A percentile compares a stretch with the other conserved stretches of the same genome.
phyloP scores from a whole-genome alignment of 2,113 vertebrate genomes.

The Bostrychus sinensis region DNA sequence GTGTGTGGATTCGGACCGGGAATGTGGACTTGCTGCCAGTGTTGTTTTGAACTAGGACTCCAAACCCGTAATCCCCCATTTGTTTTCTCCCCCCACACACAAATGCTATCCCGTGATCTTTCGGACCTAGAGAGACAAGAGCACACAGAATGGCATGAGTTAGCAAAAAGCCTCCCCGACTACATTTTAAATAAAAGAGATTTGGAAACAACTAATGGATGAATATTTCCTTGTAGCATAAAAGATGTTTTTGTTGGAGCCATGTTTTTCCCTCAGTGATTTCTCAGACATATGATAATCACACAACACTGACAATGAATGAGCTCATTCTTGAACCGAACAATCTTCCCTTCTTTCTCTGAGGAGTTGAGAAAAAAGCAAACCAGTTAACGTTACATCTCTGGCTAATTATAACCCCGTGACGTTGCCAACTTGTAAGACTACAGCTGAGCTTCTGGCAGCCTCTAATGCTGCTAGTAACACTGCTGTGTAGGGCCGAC shows the following conservation, averaged over 20 bases:
- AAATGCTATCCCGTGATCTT: conserved; percentile 78
- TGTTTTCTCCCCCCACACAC: conserved; percentile 83
- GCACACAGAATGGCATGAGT: conserved; percentile 67
- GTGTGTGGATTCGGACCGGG: conserved; percentile 98
- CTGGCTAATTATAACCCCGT: conserved; percentile 80
- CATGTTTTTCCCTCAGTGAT: conserved; percentile 22
- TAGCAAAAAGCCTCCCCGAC: conserved; percentile 46
- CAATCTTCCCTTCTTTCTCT: conserved; percentile 33
- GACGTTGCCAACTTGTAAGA: conserved; percentile 72
- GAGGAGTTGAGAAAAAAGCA: conserved; percentile 29
- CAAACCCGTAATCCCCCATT: conserved; percentile 99
- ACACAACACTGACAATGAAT: conserved; percentile 28
- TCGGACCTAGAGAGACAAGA: conserved; percentile 75
- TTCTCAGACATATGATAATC: conserved; percentile 28
- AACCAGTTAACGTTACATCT: conserved; percentile 58
- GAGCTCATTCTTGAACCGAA: conserved; percentile 27
- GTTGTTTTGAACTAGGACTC: conserved; percentile 99
- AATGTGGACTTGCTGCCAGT: conserved; percentile 99
- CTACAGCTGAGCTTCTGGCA: conserved; percentile 73
- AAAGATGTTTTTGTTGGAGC: neutral
- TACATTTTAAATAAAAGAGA: conserved; percentile 39
- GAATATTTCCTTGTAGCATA: conserved; percentile 18
- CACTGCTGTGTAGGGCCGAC: conserved; percentile 46
- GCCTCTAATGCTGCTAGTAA: conserved; percentile 42
- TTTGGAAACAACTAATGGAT: conserved; percentile 36